Evolutionary conservation across 2,797 vertebrate species (phyloP), one percentile per base, ranked within the genome.

Genomic region (Buphagus erythrorhynchus): DNA sequence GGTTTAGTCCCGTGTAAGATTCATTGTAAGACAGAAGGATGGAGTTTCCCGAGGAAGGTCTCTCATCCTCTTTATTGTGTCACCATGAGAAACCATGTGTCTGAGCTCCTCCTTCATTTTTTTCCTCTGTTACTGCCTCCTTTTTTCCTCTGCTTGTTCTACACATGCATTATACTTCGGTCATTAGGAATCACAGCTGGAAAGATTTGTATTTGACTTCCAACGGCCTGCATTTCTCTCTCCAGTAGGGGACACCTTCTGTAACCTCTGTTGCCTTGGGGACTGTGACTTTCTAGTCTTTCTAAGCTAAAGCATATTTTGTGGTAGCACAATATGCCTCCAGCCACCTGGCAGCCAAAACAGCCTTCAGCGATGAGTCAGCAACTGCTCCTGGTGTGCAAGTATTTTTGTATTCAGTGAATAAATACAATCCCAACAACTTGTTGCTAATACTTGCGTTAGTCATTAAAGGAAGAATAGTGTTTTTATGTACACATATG

Each of bases 291-390:
- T 96, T 94, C 83, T 88, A 93, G 93, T 95, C 66, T 95, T 95
- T 87, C 77, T 89, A 78, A 94, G 57, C 76, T 97, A 42, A 95
- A 92, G 87, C 72, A n/a, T 88, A 45, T 97, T 94, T 91, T 91
- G 81, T 95, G 83, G 92, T 94, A 94, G 97, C 84, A 91, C 86
- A 95, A 82, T 94, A 46, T 86, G 85, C 92, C 80, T 94, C 80
- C 89, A 94, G 89, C 87, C 96, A 96, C 97, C 92, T 96, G 96
- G 94, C 89, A 94, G 87, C 75, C 87, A 89, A 77, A 96, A 88
- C 78, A 94, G 75, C 74, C 89, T 88, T 89, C 79, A 76, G 66
- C 16, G 29, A 81, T 96, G 88, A 96, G 67, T 91, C 85, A 94
- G 78, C 88, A 95, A 20, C 76, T 91, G 91, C 66, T 93, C 91